Evolutionary conservation across 2,797 vertebrate species (phyloP).

Genomic region (Neomorphus geoffroyi): DNA sequence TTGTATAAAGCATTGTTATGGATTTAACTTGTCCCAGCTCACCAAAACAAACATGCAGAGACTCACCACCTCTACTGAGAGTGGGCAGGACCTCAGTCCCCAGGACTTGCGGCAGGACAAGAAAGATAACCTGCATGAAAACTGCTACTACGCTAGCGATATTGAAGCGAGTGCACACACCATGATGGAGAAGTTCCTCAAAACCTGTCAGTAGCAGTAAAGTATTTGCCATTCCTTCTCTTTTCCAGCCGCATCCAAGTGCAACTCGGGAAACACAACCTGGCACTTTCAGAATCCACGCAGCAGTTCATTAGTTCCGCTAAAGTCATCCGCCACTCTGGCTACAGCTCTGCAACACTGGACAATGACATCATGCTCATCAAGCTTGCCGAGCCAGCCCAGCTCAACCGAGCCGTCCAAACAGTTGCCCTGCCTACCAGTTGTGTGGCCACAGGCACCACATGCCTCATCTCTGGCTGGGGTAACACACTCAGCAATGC

Average conservation of each 20-base stretch:
- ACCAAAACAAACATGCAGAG: background rate
- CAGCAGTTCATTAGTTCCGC: conserved; percentile 77
- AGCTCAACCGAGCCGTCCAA: conserved; percentile 75
- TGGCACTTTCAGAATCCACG: conserved; percentile 61
- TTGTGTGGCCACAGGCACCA: conserved; percentile 76
- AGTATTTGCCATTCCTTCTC: background rate
- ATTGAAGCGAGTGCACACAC: rapidly evolving
- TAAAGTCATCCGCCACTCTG: conserved; percentile 76
- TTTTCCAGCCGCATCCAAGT: conserved; percentile 79
- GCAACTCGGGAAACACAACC: conserved; percentile 82
- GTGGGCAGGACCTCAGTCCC: background rate
- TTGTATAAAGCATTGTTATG: background rate
- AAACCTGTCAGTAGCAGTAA: background rate
- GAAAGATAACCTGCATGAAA: background rate
- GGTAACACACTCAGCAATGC: conserved; percentile 80
- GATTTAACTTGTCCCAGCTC: background rate
- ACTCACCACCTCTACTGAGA: background rate
- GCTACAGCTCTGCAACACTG: conserved; percentile 56
- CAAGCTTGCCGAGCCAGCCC: conserved; percentile 78
- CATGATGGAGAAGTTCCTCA: background rate
- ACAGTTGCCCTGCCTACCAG: conserved; percentile 77
- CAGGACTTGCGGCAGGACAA: background rate
- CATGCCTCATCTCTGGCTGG: conserved; percentile 84
- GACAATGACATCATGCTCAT: conserved; percentile 89
- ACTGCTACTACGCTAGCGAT: rapidly evolving